Percentiles rank a stretch among this genome's conserved stretches.
These are phyloP conservation scores for Drosophila diplacantha DNA, from an alignment of 2,888 invertebrate species.

Conservation along the genomic window DNA sequence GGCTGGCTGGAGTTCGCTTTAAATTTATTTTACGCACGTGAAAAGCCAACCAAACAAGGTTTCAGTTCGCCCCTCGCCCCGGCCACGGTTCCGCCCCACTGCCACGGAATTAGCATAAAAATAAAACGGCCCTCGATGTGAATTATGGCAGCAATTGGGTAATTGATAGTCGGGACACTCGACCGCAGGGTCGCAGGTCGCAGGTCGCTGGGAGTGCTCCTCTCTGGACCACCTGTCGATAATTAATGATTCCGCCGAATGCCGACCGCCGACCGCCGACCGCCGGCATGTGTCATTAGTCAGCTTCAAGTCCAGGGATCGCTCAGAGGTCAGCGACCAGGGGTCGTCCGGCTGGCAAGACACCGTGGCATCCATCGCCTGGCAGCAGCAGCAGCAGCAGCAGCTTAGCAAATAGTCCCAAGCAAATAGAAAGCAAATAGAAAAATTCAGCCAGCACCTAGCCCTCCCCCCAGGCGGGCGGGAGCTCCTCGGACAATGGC, in stretches of 20 bases:
- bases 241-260: background rate
- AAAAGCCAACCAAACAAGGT: slow-evolving; percentile 40
- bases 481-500: slow-evolving; percentile 17
- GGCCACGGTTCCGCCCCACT: slow-evolving; percentile 7
- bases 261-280: background rate
- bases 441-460: slow-evolving; percentile 10
- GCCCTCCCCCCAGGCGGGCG: background rate
- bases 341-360: slow-evolving; percentile 2
- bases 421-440: slow-evolving; percentile 40
- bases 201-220: too few species aligned
- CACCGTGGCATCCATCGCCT: slow-evolving; percentile 12
- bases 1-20: slow-evolving; percentile 28
- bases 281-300: slow-evolving; percentile 22
- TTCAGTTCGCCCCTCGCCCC: slow-evolving; percentile 18
- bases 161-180: slow-evolving; percentile 52
- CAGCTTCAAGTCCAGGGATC: slow-evolving; percentile 8
- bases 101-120: slow-evolving; percentile 58
- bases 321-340: slow-evolving; percentile 15
- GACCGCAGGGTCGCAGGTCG: slow-evolving; percentile 5
- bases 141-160: slow-evolving; percentile 56
- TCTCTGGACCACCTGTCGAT: too few species aligned
- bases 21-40: slow-evolving; percentile 69
- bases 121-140: slow-evolving; percentile 29
- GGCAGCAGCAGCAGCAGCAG: slow-evolving; percentile 19
- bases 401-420: slow-evolving; percentile 44